Base-by-base conservation (phyloP, 2,113 vertebrate genomes). In the Siniperca knerii region DNA sequence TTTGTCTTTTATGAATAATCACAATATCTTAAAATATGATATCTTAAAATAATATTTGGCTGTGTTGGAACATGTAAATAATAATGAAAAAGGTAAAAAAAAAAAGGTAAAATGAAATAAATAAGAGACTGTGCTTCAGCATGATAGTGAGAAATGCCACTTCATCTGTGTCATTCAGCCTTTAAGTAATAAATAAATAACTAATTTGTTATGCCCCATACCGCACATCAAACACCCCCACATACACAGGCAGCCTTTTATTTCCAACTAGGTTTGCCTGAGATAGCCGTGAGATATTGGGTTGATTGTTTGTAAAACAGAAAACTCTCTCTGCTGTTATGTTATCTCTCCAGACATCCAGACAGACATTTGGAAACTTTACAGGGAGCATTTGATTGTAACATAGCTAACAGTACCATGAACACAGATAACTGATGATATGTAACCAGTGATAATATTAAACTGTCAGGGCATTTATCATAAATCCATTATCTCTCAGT, bases 281-380 rank as follows among this genome's bases (percentile, higher is more conserved):
- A 61, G 35, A 69, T 58, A 25, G 42, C 44, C 2, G 6, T 12
- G 62, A 74, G 75, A 54, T 18, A 9, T 20, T 35, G 40, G 37
- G 35, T 61, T 52, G 60, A 65, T 57, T 25, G 15, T 73, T 44
- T 76, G 44, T 6, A 13, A 66, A 57, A 54, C 23, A 44, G 20
- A 23, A 33, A 46, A 37, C 9, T 62, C 9, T 21, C n/a, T 58
- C 21, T 54, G n/a, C 44, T 29, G 4, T 37, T 37, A 60, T 67
- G 37, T 57, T 55, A 37, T 64, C 13, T 42, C n/a, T 52, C 29
- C 60, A 46, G 12, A 65, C 0, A 13, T 58, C 21, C 33, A 46
- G 44, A 66, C 29, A 50, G 57, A 75, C 75, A 78, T 40, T 8
- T 64, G 25, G 18, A 60, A 55, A 69, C 48, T 48, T 73, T 46